Conservation (phyloP, 2,888 invertebrate genomes). For the Odiellus spinosus region DNA sequence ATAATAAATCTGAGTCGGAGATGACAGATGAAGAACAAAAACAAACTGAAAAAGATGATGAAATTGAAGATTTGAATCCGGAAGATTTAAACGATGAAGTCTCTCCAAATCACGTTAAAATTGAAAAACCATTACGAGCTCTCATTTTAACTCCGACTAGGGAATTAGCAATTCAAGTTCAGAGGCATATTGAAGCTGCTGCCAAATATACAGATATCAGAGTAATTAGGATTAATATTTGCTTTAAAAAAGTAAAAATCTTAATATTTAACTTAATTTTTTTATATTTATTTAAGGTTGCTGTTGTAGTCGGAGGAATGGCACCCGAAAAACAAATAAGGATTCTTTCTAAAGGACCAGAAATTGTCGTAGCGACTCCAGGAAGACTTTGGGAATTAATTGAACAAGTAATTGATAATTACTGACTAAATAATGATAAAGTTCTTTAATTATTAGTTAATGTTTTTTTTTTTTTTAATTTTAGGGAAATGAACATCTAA, state of each 20-base stretch:
- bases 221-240: slow-evolving; percentile 25
- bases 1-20: too few species aligned
- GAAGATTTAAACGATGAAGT: too few species aligned
- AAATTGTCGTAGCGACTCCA: slow-evolving; percentile 92
- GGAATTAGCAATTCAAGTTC: slow-evolving; percentile 88
- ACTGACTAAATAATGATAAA: not conserved
- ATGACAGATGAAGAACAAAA: too few species aligned
- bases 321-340: slow-evolving; percentile 85
- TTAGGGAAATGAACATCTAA: slow-evolving; percentile 36
- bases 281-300: slow-evolving; percentile 7
- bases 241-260: not conserved
- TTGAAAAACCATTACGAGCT: slow-evolving; percentile 42
- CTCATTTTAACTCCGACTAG: slow-evolving; percentile 87
- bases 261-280: not conserved
- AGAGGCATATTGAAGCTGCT: slow-evolving; percentile 59
- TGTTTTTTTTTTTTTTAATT: slow-evolving; percentile 13
- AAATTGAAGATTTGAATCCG: too few species aligned
- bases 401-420: slow-evolving; percentile 39
- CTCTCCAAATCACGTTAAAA: slow-evolving; percentile 1
- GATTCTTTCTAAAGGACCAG: slow-evolving; percentile 61
- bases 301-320: slow-evolving; percentile 73
- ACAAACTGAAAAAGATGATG: too few species aligned
- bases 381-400: slow-evolving; percentile 92
- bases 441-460: not conserved
- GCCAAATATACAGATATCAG: slow-evolving; percentile 61